phyloP scores from a whole-genome alignment of 1,140 invertebrate genomes.

The Drosophila rufa region DNA sequence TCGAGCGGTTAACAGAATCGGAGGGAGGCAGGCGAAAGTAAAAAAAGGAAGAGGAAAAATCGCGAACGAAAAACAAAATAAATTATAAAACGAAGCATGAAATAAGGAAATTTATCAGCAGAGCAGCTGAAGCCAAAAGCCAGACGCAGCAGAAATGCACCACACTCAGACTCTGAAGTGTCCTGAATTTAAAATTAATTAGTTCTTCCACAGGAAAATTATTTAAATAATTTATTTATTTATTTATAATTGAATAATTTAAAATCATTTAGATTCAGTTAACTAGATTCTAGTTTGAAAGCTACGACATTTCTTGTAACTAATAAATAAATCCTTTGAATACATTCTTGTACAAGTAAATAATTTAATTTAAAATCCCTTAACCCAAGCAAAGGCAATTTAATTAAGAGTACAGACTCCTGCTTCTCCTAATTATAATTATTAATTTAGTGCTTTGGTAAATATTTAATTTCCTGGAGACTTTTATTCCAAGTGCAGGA shows the following conservation, averaged over 20 bases:
- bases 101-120: slow-evolving; percentile 82
- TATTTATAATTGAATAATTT: too few relatives aligned
- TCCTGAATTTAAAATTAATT: not conserved
- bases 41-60: slow-evolving; percentile 23
- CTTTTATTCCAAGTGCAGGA: slow-evolving; percentile 7
- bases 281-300: too few relatives aligned
- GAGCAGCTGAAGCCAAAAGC: slow-evolving; percentile 44
- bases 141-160: slow-evolving; percentile 70
- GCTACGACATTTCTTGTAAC: too few relatives aligned
- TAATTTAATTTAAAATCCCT: too few relatives aligned
- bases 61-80: slow-evolving; percentile 43
- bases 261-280: too few relatives aligned
- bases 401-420: too few relatives aligned
- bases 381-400: too few relatives aligned
- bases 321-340: too few relatives aligned
- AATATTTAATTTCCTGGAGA: not conserved
- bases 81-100: slow-evolving; percentile 83
- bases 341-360: too few relatives aligned
- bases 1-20: slow-evolving; percentile 54
- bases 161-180: not conserved
- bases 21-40: slow-evolving; percentile 21
- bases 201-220: too few relatives aligned
- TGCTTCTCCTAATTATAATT: too few relatives aligned
- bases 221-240: too few relatives aligned
- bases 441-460: not conserved